Evolutionary conservation across 2,113 vertebrate genomes (phyloP), one percentile per base, ranked within the genome.

Genomic region (Epinephelus moara): DNA sequence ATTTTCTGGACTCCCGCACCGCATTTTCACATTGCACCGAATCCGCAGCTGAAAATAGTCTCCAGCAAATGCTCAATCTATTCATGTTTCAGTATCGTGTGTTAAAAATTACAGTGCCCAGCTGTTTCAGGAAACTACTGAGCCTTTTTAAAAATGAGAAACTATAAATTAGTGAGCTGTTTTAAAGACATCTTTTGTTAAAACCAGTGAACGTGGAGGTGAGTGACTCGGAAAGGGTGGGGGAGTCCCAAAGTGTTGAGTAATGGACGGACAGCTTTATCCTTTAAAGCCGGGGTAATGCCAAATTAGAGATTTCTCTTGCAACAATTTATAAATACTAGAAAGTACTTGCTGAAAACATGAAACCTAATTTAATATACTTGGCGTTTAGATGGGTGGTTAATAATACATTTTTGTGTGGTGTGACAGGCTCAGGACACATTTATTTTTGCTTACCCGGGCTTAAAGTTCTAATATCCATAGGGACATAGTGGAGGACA

Each of bases 41-140:
- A 69, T 55, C 50, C 6, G 50, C 40, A 60, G 40, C 56, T 49
- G 40, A 60, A 73, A 73, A 59, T 60, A 49, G 70, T 73, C 40
- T 18, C 40, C 9, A 45, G 45, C 14, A 72, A 72, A 47, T 14
- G 37, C 40, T 19, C 2, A 21, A 14, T 47, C 19, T 60, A 30
- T 17, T 60, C 10, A 14, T 33, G 42, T 61, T n/a, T 73, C 9
- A 49, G 42, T 30, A 21, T 23, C 6, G 6, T 71, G 19, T 45
- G 37, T 5, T 59, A 27, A 72, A 59, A 57, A 6, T 10, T 30
- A 30, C 30, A 30, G 30, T 30, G 45, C 17, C n/a, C 4, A 7
- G 33, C 50, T 53, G 6, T 42, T 62, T n/a, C 8, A 4, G 14
- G 5, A 37, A 62, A 37, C 21, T 21, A 23, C 11, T 40, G 33